Percentiles rank a stretch among this genome's conserved stretches.
phyloP scores from a whole-genome alignment of 1,140 invertebrate genomes.

The Nasonia giraulti region DNA sequence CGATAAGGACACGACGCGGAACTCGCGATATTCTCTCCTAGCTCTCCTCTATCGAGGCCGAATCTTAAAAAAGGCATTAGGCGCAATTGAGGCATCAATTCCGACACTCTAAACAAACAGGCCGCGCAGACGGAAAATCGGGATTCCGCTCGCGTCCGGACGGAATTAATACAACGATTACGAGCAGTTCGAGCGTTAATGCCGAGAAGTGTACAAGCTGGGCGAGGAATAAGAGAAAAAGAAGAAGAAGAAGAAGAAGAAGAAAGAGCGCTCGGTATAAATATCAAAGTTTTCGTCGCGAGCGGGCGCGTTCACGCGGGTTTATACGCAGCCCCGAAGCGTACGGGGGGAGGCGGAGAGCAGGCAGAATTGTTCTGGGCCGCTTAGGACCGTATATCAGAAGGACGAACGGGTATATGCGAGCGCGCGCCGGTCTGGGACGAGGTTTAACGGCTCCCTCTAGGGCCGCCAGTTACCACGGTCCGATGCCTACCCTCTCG shows the following conservation, averaged over 20 bases:
- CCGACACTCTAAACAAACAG: background rate
- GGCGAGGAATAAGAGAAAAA: background rate
- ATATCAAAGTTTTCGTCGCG: slow-evolving; percentile 22
- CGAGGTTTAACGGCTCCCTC: slow-evolving; percentile 73
- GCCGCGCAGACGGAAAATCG: too few relatives aligned
- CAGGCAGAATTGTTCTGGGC: slow-evolving; percentile 54
- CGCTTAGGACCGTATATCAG: slow-evolving; percentile 69
- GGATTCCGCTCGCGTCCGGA: too few relatives aligned
- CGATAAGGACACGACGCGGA: background rate
- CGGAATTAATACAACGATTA: too few relatives aligned
- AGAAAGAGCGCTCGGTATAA: background rate
- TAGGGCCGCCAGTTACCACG: slow-evolving; percentile 73
- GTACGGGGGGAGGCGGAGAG: background rate
- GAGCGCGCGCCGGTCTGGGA: slow-evolving; percentile 59
- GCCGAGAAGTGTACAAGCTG: background rate
- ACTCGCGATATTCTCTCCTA: background rate
- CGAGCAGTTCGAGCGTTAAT: background rate
- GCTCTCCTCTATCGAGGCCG: background rate
- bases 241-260: background rate
- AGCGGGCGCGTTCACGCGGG: slow-evolving; percentile 1
- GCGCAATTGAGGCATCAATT: background rate
- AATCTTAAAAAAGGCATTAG: background rate
- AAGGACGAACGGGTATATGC: slow-evolving; percentile 52
- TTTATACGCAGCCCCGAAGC: too few relatives aligned
- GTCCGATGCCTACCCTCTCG: slow-evolving; percentile 74